Conservation (phyloP, 1,140 invertebrate genomes). For the Neuroterus valhalla region DNA sequence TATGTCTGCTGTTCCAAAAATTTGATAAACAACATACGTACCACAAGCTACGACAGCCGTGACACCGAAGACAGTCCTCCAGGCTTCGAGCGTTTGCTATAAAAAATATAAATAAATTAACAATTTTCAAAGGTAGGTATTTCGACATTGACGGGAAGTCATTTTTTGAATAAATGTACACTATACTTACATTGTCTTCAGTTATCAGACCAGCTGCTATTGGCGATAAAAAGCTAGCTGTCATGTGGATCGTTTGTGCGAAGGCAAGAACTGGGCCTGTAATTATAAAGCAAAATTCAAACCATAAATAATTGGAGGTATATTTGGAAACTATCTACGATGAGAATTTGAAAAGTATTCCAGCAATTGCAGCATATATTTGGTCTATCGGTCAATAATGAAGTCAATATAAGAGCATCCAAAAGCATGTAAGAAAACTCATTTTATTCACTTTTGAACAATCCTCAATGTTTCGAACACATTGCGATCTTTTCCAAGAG, state of each 20-base stretch:
- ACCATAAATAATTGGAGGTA: not conserved
- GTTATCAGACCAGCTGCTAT: constrained; percentile 78
- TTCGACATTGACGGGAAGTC: not conserved
- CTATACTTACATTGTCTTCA: constrained; percentile 73
- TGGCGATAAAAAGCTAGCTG: constrained; percentile 82
- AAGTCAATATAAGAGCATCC: too few relatives aligned
- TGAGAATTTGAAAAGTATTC: too few relatives aligned
- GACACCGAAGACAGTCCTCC: constrained; percentile 84
- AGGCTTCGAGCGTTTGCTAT: constrained; percentile 80
- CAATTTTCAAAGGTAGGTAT: constrained; percentile 26
- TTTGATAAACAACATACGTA: constrained; percentile 83
- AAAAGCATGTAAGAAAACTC: too few relatives aligned
- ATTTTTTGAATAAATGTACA: constrained; percentile 17
- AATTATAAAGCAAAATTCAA: constrained; percentile 35
- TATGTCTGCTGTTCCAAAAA: constrained; percentile 80
- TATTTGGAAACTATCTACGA: too few relatives aligned
- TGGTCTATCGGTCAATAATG: too few relatives aligned
- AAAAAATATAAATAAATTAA: constrained; percentile 51
- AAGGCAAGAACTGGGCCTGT: constrained; percentile 82
- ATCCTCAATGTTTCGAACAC: too few relatives aligned
- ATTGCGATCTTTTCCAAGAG: too few relatives aligned
- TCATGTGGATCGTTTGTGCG: constrained; percentile 86
- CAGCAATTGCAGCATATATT: too few relatives aligned
- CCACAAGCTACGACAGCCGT: constrained; percentile 79
- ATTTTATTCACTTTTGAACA: too few relatives aligned